These are phyloP conservation scores for Harpalus rubripes DNA, from an alignment of 2,888 invertebrate species.

Conservation along the genomic window DNA sequence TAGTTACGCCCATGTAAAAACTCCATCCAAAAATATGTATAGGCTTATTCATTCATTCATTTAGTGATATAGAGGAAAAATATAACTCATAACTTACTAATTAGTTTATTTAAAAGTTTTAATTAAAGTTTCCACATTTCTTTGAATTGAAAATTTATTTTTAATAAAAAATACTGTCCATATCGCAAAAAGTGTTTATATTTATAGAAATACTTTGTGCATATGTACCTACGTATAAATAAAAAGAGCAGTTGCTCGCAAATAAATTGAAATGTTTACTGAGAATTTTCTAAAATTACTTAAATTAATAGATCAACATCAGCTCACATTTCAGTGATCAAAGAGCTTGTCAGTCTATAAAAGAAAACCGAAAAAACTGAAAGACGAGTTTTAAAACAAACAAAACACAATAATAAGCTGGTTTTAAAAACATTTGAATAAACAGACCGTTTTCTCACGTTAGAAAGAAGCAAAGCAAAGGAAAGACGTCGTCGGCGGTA, in stretches of 20 bases:
- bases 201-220: not conserved
- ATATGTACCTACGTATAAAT: not conserved
- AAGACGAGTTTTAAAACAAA: conserved; percentile 49
- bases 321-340: conserved; percentile 15
- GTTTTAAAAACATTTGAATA: conserved; percentile 58
- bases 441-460: conserved; percentile 59
- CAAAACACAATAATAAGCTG: conserved; percentile 59
- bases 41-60: no score
- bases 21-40: no score
- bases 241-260: not conserved
- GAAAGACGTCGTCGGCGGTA: conserved; percentile 1
- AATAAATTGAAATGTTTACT: conserved; percentile 5
- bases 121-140: no score
- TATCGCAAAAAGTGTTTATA: not conserved
- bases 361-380: conserved; percentile 41
- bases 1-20: no score
- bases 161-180: no score
- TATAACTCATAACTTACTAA: no score
- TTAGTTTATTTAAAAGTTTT: no score
- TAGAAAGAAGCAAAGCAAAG: conserved; percentile 16
- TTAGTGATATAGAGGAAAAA: no score
- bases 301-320: conserved; percentile 34
- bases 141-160: no score
- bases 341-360: conserved; percentile 43
- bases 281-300: conserved; percentile 19